Percentiles rank a stretch among this genome's conserved stretches.
Conservation (phyloP, 2,888 invertebrate genomes). For the Agrotis segetum region DNA sequence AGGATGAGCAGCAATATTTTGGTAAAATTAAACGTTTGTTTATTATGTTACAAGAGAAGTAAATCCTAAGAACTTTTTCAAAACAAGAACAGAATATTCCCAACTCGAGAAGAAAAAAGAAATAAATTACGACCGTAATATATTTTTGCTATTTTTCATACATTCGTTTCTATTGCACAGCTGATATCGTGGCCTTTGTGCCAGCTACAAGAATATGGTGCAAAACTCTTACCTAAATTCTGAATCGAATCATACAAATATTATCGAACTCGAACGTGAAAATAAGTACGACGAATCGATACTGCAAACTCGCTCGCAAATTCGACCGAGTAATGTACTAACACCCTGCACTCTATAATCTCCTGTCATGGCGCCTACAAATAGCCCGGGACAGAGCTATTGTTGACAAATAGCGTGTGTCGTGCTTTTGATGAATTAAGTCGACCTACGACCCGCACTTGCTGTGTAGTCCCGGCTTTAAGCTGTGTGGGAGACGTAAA, state of each 20-base stretch:
- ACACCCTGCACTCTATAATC: slow-evolving; percentile 7
- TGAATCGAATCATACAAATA: too few relatives aligned
- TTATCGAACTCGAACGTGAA: neutral
- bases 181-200: too few relatives aligned
- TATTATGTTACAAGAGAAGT: neutral
- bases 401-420: slow-evolving; percentile 61
- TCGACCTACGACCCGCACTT: slow-evolving; percentile 50
- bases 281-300: neutral
- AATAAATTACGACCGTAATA: too few relatives aligned
- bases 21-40: neutral
- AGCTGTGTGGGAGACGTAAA: slow-evolving; percentile 10
- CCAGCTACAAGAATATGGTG: too few relatives aligned
- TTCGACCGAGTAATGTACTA: slow-evolving; percentile 47
- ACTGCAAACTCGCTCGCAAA: neutral
- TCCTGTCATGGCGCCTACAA: slow-evolving; percentile 43
- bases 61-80: too few relatives aligned
- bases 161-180: too few relatives aligned
- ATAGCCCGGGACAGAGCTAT: slow-evolving; percentile 45
- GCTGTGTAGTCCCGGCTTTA: slow-evolving; percentile 32
- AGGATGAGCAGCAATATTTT: neutral
- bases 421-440: slow-evolving; percentile 58
- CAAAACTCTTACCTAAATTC: too few relatives aligned
- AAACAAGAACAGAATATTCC: too few relatives aligned
- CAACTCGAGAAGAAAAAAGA: too few relatives aligned
- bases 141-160: too few relatives aligned